Base-by-base conservation (phyloP, 2,113 vertebrate species). In the Centropus bengalensis region DNA sequence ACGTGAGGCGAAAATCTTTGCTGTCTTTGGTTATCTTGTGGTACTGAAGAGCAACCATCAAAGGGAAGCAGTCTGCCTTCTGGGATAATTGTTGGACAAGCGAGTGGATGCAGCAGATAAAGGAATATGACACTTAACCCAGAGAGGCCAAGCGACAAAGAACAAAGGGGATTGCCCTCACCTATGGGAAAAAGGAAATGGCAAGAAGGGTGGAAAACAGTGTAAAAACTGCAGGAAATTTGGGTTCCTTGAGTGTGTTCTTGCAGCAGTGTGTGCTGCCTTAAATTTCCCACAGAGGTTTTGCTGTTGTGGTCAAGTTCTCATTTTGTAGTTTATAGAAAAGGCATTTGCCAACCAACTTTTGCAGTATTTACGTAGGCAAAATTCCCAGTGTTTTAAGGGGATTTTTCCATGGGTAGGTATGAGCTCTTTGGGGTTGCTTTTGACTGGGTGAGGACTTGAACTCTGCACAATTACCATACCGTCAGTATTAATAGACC, bases 401-500 rank as follows among this genome's bases (percentile, higher is more conserved):
- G 80, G 68, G 56, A 90, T 91, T 91, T 96, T 96, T 94, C 71
- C 44, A 32, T 28, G 49, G 28, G 73, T 90, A 90, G 88, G 58
- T 94, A 76, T 8, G 30, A 58, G 21, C 42, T 82, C 55, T 59
- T 40, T 88, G 45, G 44, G 54, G 23, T 77, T 93, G 62, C 81
- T 75, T 89, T 68, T 69, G 44, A 89, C 81, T 76, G 83, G 40
- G 60, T 76, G 49, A 96, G 54, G 74, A 93, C 83, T 78, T 91
- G 52, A 84, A 93, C 16, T 63, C 88, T 85, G 91, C 82, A 73
- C 91, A 91, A 59, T 93, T 90, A 88, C 75, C 82, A 67, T 60
- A 81, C 68, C 2, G 0, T 94, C 96, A 94, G 77, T 93, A 94
- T 93, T 91, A 94, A 96, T 6, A 96, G 94, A 96, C 60, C 47